Base-by-base conservation (phyloP, 2,888 invertebrate genomes). In the Deroplatys truncata region DNA sequence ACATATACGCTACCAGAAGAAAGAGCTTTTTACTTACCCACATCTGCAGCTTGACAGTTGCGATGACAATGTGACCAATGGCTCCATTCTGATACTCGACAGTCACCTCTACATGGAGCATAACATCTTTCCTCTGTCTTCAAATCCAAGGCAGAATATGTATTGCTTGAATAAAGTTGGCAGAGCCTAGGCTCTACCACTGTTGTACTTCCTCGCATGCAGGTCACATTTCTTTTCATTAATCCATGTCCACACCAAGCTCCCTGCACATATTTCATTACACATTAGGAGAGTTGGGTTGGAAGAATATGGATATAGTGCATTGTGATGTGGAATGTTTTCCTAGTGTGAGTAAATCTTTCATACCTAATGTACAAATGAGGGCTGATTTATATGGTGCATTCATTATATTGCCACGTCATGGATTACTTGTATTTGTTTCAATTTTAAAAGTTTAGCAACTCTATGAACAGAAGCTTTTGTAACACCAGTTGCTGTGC, bases 1-100 rank as follows among this genome's bases (percentile, higher is more conserved):
- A 72, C 20, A 72, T 72, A 4, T 20, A 20, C 9, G 20, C 25
- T 72, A 72, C 56, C 56, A 20, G 5, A 16, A 28, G 28, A 7
- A 2, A 15, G 84, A 84, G 25, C 2, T 13, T 3, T 28, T 15
- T 28, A 89, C 88, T 89, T 90, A 92, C 92, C 92, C 86, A 90
- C 89, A 28, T 89, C 91, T 28, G 89, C 85, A 29, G 89, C 90
- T 82, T 91, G 91, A 89, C 92, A 92, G 88, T 92, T 92, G 0
- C 92, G 92, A 88, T 93, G 93, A 90, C 94, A 94, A 49, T 93
- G 92, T 0, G 93, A 93, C 94, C 94, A 94, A 28, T 92, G 92
- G 16, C 93, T 92, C 94, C 94, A 94, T 15, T 93, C 92, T 7
- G 93, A 92, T 82, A 93, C 92, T 25, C 92, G 92, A 91, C 94